phyloP scores from a whole-genome alignment of 1,140 invertebrate genomes.

The Bombus difficillimus region DNA sequence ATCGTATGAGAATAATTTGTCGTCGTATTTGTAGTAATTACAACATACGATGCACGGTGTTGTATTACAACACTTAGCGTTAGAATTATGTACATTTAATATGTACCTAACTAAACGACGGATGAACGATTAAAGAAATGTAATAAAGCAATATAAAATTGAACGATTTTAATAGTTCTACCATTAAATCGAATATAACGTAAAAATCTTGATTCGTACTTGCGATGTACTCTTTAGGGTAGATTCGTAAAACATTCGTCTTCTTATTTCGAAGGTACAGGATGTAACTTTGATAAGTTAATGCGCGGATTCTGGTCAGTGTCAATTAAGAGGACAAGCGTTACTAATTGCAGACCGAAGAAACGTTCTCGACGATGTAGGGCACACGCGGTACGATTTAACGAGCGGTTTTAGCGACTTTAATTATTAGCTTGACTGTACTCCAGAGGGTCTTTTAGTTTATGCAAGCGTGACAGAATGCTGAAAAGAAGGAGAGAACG shows the following conservation, averaged over 20 bases:
- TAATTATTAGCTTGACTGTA: conserved; percentile 78
- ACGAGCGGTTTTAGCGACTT: conserved; percentile 78
- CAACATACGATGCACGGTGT: too few species aligned
- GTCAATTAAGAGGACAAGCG: conserved; percentile 38
- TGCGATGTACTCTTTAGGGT: too few species aligned
- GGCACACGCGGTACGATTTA: conserved; percentile 58
- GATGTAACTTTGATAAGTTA: neutral
- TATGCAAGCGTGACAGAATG: conserved; percentile 40
- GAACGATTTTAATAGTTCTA: too few species aligned
- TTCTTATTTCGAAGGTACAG: neutral
- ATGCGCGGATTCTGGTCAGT: neutral
- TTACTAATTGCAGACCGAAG: conserved; percentile 47
- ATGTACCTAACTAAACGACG: too few species aligned
- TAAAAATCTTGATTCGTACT: too few species aligned
- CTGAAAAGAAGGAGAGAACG: conserved; percentile 40
- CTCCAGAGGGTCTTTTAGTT: conserved; percentile 27
- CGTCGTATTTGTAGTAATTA: too few species aligned
- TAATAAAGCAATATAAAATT: neutral
- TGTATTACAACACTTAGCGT: too few species aligned
- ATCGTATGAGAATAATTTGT: too few species aligned
- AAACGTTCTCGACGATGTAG: neutral
- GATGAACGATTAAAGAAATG: neutral
- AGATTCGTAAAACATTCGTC: neutral
- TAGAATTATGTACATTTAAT: too few species aligned
- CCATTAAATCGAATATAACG: too few species aligned